Base-by-base conservation (phyloP, 2,797 vertebrate genomes). In the Crocodylus rhombifer region DNA sequence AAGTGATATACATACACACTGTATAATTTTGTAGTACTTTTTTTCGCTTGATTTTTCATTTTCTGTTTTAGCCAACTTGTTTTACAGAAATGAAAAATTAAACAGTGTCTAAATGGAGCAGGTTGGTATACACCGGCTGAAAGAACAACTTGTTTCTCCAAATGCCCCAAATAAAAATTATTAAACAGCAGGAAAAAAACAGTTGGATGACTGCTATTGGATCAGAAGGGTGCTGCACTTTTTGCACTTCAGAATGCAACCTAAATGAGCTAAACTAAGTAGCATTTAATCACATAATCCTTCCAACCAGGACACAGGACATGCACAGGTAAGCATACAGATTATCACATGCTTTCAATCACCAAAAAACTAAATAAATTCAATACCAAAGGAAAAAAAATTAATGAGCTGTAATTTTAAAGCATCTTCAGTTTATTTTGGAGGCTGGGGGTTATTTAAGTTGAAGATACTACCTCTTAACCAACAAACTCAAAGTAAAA, bases 131-230 rank as follows among this genome's bases (percentile, higher is more conserved):
- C 60, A 73, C 0, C 61, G 60, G 80, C 58, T 85, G 56, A 33
- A 86, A 83, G 36, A 73, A 51, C 42, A 73, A 25, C 4, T 64
- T 2, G 20, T 2, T 71, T 36, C 77, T 67, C 2, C 80, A 16
- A 56, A 67, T 88, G 63, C 5, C 75, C 86, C 85, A 88, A 92
- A 80, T 30, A 79, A 0, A 0, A 79, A 61, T 61, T 51, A 51
- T 55, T 67, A 73, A 0, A 5, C 12, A 56, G 3, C 26, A 80
- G 2, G 82, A 76, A 33, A 82, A 82, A 58, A 80, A 55, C 7
- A 30, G 3, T 25, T 18, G 7, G 69, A 83, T 21, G 18, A 21
- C 14, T 30, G 17, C 42, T 1, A 6, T 0, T 11, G 10, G 13
- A 28, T 51, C 77, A 63, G 88, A 0, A 82, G 26, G 12, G 7